phyloP scores from a whole-genome alignment of 2,888 invertebrate species.

The Chaetoderma sp. region DNA sequence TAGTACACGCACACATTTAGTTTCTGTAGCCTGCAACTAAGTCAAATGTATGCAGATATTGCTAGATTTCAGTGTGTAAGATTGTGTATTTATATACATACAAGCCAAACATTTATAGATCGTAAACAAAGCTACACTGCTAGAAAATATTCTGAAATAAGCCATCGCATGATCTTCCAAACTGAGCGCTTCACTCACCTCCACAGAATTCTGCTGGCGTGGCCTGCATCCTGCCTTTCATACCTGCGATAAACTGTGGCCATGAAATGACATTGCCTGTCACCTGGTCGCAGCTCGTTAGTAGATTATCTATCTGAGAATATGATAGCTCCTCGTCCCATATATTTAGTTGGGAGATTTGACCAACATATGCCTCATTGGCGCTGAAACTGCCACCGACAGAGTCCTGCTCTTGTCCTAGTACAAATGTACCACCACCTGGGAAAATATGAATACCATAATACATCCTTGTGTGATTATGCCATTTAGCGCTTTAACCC shows the following conservation, averaged over 20 bases:
- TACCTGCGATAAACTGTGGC: slow-evolving; percentile 74
- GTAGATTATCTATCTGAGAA: slow-evolving; percentile 68
- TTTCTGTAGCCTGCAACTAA: no score
- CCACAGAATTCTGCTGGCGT: slow-evolving; percentile 74
- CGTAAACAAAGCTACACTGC: no score
- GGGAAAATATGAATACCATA: slow-evolving; percentile 16
- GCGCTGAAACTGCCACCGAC: slow-evolving; percentile 77
- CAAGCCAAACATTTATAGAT: no score
- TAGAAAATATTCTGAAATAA: no score
- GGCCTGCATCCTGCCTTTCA: slow-evolving; percentile 74
- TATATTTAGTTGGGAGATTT: slow-evolving; percentile 75
- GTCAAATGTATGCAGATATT: no score
- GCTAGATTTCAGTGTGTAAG: no score
- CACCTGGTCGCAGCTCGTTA: slow-evolving; percentile 61
- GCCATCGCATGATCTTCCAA: no score
- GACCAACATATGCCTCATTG: slow-evolving; percentile 78
- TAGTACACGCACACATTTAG: no score
- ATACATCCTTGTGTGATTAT: no score
- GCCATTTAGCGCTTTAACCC: no score
- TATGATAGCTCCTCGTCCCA: slow-evolving; percentile 73
- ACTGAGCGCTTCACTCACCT: no score
- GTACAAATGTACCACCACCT: slow-evolving; percentile 74
- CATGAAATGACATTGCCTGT: slow-evolving; percentile 76
- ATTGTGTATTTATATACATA: no score
- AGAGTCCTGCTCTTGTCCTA: slow-evolving; percentile 80